Evolutionary conservation across 2,888 invertebrate species (phyloP).

Genomic region (Luffia ferchaultella): DNA sequence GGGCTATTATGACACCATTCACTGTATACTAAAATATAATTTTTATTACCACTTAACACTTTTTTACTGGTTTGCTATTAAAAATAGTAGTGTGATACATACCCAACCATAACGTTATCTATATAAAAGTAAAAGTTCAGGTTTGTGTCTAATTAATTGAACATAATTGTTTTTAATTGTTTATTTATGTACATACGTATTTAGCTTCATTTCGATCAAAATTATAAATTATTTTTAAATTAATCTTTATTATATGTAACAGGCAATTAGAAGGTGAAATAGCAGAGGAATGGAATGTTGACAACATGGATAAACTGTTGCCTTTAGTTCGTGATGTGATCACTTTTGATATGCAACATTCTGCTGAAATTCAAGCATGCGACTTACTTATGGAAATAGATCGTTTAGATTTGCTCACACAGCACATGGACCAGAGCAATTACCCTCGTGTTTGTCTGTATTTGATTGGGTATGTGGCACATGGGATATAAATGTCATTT

Average conservation of each 20-base stretch:
- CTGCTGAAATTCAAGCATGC: slow-evolving; percentile 98
- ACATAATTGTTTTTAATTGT: too few species aligned
- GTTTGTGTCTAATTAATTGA: too few species aligned
- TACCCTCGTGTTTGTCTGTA: slow-evolving; percentile 95
- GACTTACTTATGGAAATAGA: slow-evolving; percentile 99
- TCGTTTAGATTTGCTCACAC: slow-evolving; percentile 81
- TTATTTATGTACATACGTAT: too few species aligned
- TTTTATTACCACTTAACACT: too few species aligned
- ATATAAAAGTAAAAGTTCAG: too few species aligned
- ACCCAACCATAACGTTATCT: too few species aligned
- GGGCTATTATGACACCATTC: too few species aligned
- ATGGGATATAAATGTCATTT: background rate
- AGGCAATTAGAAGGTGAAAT: slow-evolving; percentile 92
- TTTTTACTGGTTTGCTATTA: too few species aligned
- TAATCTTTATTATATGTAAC: slow-evolving; percentile 4
- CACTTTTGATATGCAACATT: slow-evolving; percentile 95
- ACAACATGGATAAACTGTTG: slow-evolving; percentile 69
- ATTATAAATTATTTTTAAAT: too few species aligned
- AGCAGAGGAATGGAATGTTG: slow-evolving; percentile 81
- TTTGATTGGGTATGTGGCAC: slow-evolving; percentile 64
- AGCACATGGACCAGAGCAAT: slow-evolving; percentile 88
- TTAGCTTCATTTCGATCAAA: too few species aligned
- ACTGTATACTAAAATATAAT: too few species aligned
- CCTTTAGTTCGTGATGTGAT: slow-evolving; percentile 88
- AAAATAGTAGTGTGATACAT: too few species aligned